phyloP scores from a whole-genome alignment of 2,113 vertebrate genomes.

The Mesocricetus auratus region DNA sequence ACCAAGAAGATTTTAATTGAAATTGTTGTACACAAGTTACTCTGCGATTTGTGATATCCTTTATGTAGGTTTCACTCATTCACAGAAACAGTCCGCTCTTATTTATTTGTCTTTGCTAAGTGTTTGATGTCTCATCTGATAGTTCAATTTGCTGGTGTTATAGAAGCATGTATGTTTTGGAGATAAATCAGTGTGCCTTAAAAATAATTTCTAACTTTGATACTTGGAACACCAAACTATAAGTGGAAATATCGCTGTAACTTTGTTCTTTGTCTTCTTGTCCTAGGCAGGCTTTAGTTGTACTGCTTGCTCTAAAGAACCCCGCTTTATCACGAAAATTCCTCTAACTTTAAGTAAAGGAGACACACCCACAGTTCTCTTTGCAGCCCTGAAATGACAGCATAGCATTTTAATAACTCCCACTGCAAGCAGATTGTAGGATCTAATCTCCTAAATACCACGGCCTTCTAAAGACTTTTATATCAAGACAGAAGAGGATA shows the following conservation, averaged over 20 bases:
- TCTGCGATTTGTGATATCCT: neutral
- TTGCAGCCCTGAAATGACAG: constrained; percentile 26
- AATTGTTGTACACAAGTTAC: neutral
- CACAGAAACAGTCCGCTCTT: neutral
- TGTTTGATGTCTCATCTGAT: neutral
- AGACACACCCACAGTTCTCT: neutral
- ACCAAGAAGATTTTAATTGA: neutral
- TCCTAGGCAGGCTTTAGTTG: neutral
- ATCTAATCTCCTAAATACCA: constrained; percentile 4
- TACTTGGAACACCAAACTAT: neutral
- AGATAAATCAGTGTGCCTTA: neutral
- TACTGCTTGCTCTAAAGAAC: constrained; percentile 1
- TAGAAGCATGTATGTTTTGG: neutral
- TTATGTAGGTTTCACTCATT: neutral
- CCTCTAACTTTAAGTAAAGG: constrained; percentile 21
- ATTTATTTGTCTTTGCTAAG: neutral
- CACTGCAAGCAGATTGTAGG: constrained; percentile 54
- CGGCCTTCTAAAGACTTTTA: constrained; percentile 2
- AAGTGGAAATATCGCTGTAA: neutral
- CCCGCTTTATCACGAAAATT: neutral
- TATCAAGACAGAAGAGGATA: neutral
- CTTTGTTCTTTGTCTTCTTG: neutral
- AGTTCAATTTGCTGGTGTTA: neutral
- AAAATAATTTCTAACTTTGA: constrained; percentile 15
- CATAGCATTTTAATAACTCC: constrained; percentile 73